Base-by-base conservation (phyloP, 1,140 invertebrate genomes). In the Cydia splendana region DNA sequence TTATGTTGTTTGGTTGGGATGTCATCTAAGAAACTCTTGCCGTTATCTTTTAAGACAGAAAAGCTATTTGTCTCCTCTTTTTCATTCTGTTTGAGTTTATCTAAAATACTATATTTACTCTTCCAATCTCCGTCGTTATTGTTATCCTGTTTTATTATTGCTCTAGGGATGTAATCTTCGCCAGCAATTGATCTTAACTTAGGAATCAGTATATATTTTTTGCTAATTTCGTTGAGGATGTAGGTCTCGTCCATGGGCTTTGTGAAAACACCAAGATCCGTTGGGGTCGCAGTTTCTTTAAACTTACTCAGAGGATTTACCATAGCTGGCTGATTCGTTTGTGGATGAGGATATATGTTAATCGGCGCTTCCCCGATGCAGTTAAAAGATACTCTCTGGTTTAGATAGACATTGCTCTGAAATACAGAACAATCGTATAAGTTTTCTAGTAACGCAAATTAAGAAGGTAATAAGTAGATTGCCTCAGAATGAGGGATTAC, bases 141-240 rank as follows among this genome's bases (percentile, higher is more conserved):
- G 5, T 81, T 75, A 74, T 77, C 78, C 71, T 81, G 80, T 78
- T 65, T 28, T 53, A 76, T 28, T 53, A 76, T 77, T 74, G 76
- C 73, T 9, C 74, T n/a, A 45, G 76, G 75, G 51, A 34, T 30
- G 51, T 73, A 74, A 76, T 82, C 28, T 65, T 75, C 79, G 73
- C 77, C 71, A 45, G 67, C 9, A n/a, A 7, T 13, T 9, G 76
- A 20, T 75, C 48, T 75, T 38, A 78, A 65, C 84, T 88, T 92
- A 53, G 91, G 91, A 74, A 93, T 93, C 6, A 93, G 82, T 81
- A 93, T 92, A 78, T 85, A 93, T 77, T 89, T 91, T 77, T 91
- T 87, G 73, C 85, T 86, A 34, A 93, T 84, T 86, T 89, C 88
- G 78, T 88, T 84, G 9, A 92, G 80, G 18, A 91, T 74, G n/a